Conservation (phyloP, 2,113 vertebrate genomes). For the Myotis davidii region DNA sequence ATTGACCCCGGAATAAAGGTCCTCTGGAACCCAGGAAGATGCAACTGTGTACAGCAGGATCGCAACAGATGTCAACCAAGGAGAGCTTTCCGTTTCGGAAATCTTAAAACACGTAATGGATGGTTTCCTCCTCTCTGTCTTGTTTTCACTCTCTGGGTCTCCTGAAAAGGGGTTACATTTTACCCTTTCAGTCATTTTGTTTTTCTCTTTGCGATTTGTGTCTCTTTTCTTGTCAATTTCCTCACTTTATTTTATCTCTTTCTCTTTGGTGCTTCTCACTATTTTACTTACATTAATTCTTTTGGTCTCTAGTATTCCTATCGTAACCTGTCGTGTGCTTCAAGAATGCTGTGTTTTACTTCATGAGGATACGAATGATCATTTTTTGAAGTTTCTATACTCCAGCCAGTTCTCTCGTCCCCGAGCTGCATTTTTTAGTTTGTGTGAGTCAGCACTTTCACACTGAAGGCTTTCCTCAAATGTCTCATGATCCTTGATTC, state of each 20-base stretch:
- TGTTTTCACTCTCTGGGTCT: background rate
- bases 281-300: background rate
- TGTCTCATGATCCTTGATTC: background rate
- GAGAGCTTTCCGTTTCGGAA: background rate
- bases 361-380: background rate
- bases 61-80: background rate
- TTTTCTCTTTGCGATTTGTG: background rate
- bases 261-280: background rate
- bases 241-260: background rate
- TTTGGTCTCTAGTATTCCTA: background rate
- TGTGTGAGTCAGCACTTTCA: background rate
- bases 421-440: background rate
- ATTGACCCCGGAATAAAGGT: background rate
- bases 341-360: background rate
- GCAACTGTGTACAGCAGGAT: background rate
- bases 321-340: background rate
- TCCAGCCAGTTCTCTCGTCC: background rate
- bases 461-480: background rate
- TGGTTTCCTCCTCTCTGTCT: background rate
- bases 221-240: background rate
- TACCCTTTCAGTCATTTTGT: background rate
- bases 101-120: background rate
- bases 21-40: background rate
- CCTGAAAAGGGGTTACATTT: background rate
- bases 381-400: background rate